A percentile compares a stretch with the other conserved stretches of the same genome.
phyloP scores from a whole-genome alignment of 2,113 vertebrate genomes.

The Chelonoidis abingdonii region DNA sequence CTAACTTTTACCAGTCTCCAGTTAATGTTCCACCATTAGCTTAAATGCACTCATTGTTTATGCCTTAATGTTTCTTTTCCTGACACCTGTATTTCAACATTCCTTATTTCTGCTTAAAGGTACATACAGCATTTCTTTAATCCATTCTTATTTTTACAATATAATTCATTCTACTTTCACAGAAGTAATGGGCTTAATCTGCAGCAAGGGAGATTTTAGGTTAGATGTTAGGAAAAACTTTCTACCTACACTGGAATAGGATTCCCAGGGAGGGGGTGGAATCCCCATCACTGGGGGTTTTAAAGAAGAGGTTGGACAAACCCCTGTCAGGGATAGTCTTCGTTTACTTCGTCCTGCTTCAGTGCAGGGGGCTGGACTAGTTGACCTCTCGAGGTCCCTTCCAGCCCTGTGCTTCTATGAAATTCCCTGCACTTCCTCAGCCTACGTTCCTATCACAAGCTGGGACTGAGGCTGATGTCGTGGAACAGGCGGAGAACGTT shows the following conservation, averaged over 20 bases:
- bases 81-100: no score
- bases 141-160: no score
- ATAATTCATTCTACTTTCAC: no score
- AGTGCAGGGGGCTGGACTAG: neutral
- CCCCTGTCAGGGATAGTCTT: neutral
- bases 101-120: no score
- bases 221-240: neutral
- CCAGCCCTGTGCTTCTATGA: neutral
- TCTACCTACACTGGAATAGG: neutral
- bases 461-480: neutral
- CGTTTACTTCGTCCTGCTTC: neutral
- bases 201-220: neutral
- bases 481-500: neutral
- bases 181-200: neutral
- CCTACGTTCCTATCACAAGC: neutral
- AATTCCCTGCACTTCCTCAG: neutral
- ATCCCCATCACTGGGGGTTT: neutral
- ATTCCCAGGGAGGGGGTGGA: neutral
- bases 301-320: neutral
- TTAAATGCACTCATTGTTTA: no score
- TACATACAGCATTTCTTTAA: no score
- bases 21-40: no score
- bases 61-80: no score
- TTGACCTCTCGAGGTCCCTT: neutral
- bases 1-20: no score